Base-by-base conservation (phyloP, 2,888 invertebrate species). In the Latrodectus hesperus region DNA sequence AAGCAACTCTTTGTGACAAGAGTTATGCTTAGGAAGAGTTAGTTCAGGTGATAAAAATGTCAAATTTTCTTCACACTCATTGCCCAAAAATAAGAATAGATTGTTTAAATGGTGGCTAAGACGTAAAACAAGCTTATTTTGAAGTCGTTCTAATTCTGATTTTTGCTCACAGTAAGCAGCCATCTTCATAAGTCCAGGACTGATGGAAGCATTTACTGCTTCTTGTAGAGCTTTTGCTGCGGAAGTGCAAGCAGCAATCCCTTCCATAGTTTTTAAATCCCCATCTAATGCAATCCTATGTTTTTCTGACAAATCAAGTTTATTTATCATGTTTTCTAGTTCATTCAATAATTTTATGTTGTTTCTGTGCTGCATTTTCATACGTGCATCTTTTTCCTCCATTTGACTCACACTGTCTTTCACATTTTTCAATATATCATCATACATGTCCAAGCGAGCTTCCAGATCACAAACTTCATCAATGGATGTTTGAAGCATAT, bases 91-190 rank as follows among this genome's bases (percentile, higher is more conserved):
- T 91, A 98, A 97, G 90, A 99, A 97, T 78, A 97, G 94, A 93
- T 99, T 98, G 92, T 98, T 98, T 77, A 99, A 94, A 92, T 99
- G 98, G 26, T 98, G 94, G 88, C 96, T 96, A 80, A 99, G 94
- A 71, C 96, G 95, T 83, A 95, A 94, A 0, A 97, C 96, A 92
- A 97, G 97, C 92, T 95, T 95, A 64, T 94, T 94, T 91, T 95
- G 95, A 91, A 96, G 94, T 91, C 95, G 96, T 89, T 96, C 95
- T 90, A 96, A 95, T 71, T 95, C 94, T 91, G 95, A 94, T 90
- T 95, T 94, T 92, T 97, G 97, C 92, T 97, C 96, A 91, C 95
- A 95, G 0, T 96, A 96, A 16, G 96, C 96, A 71, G 94, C 94
- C 92, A 97, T 92, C 85, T 92, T 91, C 80, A 90, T 90, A 75